Evolutionary conservation across 2,113 vertebrate genomes (phyloP).

Genomic region (Eulemur rufifrons): DNA sequence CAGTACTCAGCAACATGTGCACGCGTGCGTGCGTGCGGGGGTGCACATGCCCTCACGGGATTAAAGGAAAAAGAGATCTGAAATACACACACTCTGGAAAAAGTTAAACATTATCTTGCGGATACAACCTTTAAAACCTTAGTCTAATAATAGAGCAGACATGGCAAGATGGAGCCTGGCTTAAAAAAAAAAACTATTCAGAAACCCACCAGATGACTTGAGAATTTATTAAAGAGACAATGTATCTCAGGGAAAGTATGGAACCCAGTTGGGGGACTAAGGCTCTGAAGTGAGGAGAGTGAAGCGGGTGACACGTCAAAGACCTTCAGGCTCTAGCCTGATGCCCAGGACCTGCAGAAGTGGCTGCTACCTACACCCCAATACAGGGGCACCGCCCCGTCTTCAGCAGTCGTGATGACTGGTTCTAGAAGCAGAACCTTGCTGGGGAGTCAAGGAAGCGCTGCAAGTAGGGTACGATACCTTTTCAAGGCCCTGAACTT

Average conservation of each 20-base stretch:
- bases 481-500: neutral
- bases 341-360: neutral
- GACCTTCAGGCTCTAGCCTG: neutral
- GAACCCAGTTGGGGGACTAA: neutral
- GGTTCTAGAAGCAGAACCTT: neutral
- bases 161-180: neutral
- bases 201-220: neutral
- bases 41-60: neutral
- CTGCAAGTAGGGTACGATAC: neutral
- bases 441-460: too few relatives aligned
- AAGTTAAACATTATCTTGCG: neutral
- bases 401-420: neutral
- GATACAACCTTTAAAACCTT: neutral
- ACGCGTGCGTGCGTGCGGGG: fast-evolving
- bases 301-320: neutral
- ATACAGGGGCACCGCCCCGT: fast-evolving
- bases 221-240: neutral
- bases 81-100: neutral
- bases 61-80: neutral
- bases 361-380: fast-evolving
- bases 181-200: neutral
- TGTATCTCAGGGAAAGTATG: neutral
- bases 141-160: neutral
- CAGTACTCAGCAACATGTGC: neutral
- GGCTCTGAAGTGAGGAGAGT: neutral